Conservation (phyloP, 2,797 vertebrate genomes). For the Anableps anableps region DNA sequence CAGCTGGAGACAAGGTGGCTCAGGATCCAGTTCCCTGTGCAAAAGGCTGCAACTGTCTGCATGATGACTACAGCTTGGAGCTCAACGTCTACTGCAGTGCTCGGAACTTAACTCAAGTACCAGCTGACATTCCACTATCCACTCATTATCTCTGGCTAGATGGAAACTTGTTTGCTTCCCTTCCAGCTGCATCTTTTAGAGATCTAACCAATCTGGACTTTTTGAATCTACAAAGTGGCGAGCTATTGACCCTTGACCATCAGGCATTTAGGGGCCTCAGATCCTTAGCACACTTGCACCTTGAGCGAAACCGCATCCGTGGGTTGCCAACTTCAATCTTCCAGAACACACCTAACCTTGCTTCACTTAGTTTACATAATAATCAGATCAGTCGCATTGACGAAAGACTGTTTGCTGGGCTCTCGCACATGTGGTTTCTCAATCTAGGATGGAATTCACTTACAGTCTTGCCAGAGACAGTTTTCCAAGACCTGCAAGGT, state of each 20-base stretch:
- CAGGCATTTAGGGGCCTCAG: slow-evolving; percentile 88
- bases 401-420: slow-evolving; percentile 89
- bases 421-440: slow-evolving; percentile 92
- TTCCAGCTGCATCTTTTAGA: slow-evolving; percentile 83
- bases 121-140: slow-evolving; percentile 78
- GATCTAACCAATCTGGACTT: slow-evolving; percentile 89
- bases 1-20: slow-evolving; percentile 44
- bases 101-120: slow-evolving; percentile 86
- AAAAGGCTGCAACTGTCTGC: slow-evolving; percentile 84
- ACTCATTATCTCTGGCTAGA: slow-evolving; percentile 92
- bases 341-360: slow-evolving; percentile 87
- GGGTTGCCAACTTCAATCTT: slow-evolving; percentile 83
- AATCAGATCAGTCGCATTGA: slow-evolving; percentile 90
- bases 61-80: slow-evolving; percentile 86
- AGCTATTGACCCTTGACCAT: slow-evolving; percentile 83
- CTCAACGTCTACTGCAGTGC: slow-evolving; percentile 92
- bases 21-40: slow-evolving; percentile 85
- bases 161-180: slow-evolving; percentile 85
- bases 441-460: slow-evolving; percentile 95
- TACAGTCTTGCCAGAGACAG: slow-evolving; percentile 87
- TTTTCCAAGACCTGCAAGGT: slow-evolving; percentile 88
- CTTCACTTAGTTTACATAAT: slow-evolving; percentile 90
- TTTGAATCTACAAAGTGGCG: slow-evolving; percentile 91
- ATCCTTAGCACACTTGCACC: slow-evolving; percentile 87
- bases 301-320: slow-evolving; percentile 89